These are phyloP conservation scores for Holotrichia oblita DNA, from an alignment of 1,140 invertebrate genomes.

Conservation along the genomic window DNA sequence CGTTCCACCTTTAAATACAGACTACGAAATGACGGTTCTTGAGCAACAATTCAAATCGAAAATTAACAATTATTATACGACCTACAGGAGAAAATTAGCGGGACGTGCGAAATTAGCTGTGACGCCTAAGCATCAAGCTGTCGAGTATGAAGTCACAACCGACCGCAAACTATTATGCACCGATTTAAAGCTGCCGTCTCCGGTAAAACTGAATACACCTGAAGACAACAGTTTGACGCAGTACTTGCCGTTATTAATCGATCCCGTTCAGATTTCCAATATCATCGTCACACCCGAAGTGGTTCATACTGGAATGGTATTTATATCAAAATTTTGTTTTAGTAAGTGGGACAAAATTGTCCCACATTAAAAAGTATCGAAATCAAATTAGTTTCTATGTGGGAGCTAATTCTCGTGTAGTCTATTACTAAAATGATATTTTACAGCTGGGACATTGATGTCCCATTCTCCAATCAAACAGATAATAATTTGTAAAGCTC, in stretches of 20 bases:
- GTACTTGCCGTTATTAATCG: not conserved
- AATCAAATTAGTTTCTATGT: too few species aligned
- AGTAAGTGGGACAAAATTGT: not conserved
- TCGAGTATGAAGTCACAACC: not conserved
- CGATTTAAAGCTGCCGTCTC: not conserved
- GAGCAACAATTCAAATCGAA: not conserved
- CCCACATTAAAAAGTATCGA: too few species aligned
- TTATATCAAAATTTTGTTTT: too few species aligned
- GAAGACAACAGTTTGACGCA: not conserved
- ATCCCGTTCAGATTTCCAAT: not conserved
- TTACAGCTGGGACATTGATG: too few species aligned
- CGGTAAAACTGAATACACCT: not conserved
- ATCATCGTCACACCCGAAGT: not conserved
- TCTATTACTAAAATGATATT: too few species aligned
- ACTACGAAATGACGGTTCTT: slow-evolving; percentile 23
- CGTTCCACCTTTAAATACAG: not conserved
- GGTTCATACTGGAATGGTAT: slow-evolving; percentile 18
- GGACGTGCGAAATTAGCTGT: slow-evolving; percentile 2
- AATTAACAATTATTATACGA: not conserved
- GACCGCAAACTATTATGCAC: not conserved
- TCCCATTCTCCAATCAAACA: too few species aligned
- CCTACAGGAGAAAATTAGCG: not conserved
- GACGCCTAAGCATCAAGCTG: too few species aligned
- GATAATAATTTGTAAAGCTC: too few species aligned
- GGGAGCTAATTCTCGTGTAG: too few species aligned